A percentile compares a stretch with the other conserved stretches of the same genome.
Conservation (phyloP, 2,888 invertebrate species). For the Axea sp. region DNA sequence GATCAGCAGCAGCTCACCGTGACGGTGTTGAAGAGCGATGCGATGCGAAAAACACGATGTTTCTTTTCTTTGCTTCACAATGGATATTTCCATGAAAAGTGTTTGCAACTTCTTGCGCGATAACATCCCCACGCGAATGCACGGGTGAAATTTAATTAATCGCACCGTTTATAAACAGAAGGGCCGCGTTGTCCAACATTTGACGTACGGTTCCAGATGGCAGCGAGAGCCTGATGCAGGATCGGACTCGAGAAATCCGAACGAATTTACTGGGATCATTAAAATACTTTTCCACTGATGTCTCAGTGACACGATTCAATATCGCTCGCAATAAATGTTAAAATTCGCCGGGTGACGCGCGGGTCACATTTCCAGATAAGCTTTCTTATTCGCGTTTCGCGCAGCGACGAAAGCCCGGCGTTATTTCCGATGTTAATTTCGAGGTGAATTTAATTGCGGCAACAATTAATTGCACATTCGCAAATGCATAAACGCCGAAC, state of each 20-base stretch:
- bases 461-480: conserved; percentile 2
- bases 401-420: too few relatives aligned
- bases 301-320: not conserved
- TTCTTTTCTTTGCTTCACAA: too few relatives aligned
- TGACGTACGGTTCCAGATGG: too few relatives aligned
- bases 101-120: too few relatives aligned
- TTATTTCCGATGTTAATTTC: not conserved
- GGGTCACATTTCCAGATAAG: not conserved
- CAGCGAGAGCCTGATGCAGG: too few relatives aligned
- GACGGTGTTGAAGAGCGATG: too few relatives aligned
- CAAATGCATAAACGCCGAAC: not conserved
- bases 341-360: not conserved
- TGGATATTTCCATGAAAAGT: too few relatives aligned
- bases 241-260: too few relatives aligned
- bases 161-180: conserved; percentile 1
- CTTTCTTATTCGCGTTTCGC: conserved; percentile 3
- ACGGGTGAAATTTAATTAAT: conserved; percentile 14
- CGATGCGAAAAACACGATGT: too few relatives aligned
- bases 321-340: not conserved
- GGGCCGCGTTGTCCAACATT: not conserved
- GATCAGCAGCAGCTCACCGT: too few relatives aligned
- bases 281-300: not conserved
- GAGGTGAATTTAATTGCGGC: not conserved
- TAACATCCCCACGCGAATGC: not conserved
- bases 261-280: too few relatives aligned